Evolutionary conservation across 2,113 vertebrate species (phyloP).

Genomic region (Caracal caracal): DNA sequence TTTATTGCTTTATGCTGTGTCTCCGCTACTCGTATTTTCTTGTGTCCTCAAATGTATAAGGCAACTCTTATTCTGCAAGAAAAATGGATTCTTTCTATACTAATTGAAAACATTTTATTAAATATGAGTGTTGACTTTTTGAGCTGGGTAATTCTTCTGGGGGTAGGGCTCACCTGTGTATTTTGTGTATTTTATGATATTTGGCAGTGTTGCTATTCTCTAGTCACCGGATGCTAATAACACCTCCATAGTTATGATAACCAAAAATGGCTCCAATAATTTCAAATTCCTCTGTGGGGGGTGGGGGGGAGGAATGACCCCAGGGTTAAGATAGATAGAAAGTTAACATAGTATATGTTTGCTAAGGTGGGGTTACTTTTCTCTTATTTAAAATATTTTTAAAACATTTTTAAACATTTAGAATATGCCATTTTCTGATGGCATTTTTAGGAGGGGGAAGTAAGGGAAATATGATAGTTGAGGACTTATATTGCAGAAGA

Average conservation of each 20-base stretch:
- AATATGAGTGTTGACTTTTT: not conserved
- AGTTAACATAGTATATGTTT: not conserved
- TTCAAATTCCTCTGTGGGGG: not conserved
- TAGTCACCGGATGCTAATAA: not conserved
- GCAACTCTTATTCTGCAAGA: not conserved
- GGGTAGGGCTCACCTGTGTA: not conserved
- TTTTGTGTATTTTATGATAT: not conserved
- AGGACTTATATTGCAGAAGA: not conserved
- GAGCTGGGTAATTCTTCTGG: not conserved
- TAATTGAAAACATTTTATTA: not conserved
- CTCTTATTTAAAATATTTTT: not conserved
- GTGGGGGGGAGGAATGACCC: not conserved
- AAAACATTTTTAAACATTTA: not conserved
- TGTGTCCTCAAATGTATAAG: not conserved
- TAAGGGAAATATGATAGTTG: not conserved
- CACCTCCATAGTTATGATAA: not conserved
- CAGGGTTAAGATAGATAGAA: not conserved
- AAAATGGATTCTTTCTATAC: not conserved
- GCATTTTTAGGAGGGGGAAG: not conserved
- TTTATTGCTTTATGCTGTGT: not conserved
- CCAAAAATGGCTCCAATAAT: not conserved
- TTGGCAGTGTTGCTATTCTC: not conserved
- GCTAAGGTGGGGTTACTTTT: not conserved
- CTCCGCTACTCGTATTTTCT: not conserved
- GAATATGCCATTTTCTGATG: not conserved